These are phyloP conservation scores for Platyura marginata DNA, from an alignment of 1,140 invertebrate species.

Conservation along the genomic window DNA sequence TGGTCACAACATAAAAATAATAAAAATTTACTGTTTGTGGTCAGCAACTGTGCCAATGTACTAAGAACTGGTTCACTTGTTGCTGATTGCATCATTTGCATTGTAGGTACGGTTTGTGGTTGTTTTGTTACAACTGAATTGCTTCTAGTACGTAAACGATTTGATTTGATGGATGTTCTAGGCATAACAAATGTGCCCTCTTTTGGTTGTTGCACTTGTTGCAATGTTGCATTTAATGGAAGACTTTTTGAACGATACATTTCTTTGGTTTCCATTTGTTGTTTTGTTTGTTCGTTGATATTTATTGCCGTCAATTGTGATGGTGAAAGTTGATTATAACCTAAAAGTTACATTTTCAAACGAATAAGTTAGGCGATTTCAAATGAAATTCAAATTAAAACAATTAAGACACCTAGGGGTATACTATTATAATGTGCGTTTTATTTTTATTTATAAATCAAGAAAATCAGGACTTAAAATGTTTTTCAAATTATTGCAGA, in stretches of 20 bases:
- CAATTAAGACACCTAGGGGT: too few relatives aligned
- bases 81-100: constrained; percentile 14
- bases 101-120: constrained; percentile 10
- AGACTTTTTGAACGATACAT: constrained; percentile 36
- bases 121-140: constrained; percentile 20
- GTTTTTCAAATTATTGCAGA: too few relatives aligned
- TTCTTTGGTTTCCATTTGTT: constrained; percentile 19
- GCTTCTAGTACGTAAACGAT: constrained; percentile 17
- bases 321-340: not conserved
- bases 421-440: too few relatives aligned
- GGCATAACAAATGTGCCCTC: constrained; percentile 16
- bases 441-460: too few relatives aligned
- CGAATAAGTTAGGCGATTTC: too few relatives aligned
- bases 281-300: not conserved
- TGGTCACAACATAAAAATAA: too few relatives aligned
- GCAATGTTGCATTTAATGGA: constrained; percentile 28
- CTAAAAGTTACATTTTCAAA: too few relatives aligned
- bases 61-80: constrained; percentile 25
- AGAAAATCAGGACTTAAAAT: too few relatives aligned
- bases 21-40: constrained; percentile 17
- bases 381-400: too few relatives aligned
- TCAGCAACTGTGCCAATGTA: constrained; percentile 17
- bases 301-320: not conserved
- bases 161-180: constrained; percentile 12
- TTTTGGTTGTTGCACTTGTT: constrained; percentile 12